phyloP scores from a whole-genome alignment of 2,888 invertebrate species.

The Ornithoptera alexandrae region DNA sequence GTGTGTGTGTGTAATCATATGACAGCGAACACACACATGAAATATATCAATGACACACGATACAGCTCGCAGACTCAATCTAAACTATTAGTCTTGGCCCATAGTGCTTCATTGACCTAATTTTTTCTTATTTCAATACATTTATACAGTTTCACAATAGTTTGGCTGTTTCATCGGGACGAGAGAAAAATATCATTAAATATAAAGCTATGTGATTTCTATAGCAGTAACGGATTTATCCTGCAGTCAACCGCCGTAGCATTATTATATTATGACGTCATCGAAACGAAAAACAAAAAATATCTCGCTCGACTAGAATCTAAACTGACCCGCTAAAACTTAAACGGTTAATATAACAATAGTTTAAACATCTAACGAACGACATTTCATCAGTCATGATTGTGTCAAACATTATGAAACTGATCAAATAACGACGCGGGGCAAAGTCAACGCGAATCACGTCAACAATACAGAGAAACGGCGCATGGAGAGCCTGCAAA shows the following conservation, averaged over 20 bases:
- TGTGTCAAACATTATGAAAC: neutral
- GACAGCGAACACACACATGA: neutral
- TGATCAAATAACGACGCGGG: neutral
- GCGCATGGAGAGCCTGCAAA: neutral
- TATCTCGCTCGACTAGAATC: too few relatives aligned
- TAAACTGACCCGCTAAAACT: too few relatives aligned
- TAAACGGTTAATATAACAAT: neutral
- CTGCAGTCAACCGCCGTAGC: too few relatives aligned
- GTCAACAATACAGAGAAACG: too few relatives aligned
- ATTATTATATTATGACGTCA: too few relatives aligned
- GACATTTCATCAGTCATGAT: neutral
- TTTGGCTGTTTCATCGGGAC: too few relatives aligned
- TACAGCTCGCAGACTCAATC: neutral
- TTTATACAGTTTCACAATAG: constrained; percentile 1
- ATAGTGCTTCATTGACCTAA: constrained; percentile 15
- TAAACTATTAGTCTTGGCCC: constrained; percentile 5
- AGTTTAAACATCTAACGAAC: too few relatives aligned
- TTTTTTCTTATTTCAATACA: constrained; percentile 14
- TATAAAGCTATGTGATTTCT: too few relatives aligned
- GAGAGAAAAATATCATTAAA: neutral
- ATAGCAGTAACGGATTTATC: too few relatives aligned
- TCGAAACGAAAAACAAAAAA: too few relatives aligned
- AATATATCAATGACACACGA: neutral
- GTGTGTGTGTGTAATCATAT: neutral
- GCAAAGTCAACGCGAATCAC: neutral